Conservation (phyloP, 2,888 invertebrate genomes). For the Lasioglossum figueresi region DNA sequence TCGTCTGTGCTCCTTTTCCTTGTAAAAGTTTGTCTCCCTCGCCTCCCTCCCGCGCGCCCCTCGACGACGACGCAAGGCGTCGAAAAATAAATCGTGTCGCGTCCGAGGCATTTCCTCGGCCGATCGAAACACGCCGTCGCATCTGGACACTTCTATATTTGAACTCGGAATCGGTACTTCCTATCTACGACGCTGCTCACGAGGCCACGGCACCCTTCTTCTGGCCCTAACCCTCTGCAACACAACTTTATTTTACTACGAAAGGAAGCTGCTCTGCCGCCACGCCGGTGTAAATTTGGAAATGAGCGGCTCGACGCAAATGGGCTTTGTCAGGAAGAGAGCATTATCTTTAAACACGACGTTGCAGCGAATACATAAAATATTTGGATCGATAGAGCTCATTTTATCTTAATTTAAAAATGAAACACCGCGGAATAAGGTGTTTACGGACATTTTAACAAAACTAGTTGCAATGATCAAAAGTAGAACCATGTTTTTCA, state of each 20-base stretch:
- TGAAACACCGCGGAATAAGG: neutral
- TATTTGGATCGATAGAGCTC: neutral
- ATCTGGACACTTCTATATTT: constrained; percentile 64
- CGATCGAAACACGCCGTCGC: constrained; percentile 49
- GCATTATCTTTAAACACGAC: neutral
- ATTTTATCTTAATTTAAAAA: neutral
- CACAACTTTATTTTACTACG: neutral
- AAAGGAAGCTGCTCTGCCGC: neutral
- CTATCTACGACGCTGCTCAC: constrained; percentile 5
- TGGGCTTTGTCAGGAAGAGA: neutral
- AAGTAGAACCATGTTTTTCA: neutral
- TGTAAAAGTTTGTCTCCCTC: neutral
- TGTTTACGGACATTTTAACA: neutral
- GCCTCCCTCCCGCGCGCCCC: neutral
- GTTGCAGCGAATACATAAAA: neutral
- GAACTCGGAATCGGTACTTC: constrained; percentile 24
- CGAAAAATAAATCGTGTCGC: constrained; percentile 52
- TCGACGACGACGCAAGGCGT: neutral
- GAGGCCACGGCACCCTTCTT: constrained; percentile 1
- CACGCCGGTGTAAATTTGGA: neutral
- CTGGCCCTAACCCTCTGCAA: neutral
- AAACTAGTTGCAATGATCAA: neutral
- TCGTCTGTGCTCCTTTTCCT: neutral
- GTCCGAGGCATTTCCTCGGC: constrained; percentile 50
- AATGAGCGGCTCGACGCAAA: neutral